A percentile compares a stretch with the other conserved stretches of the same genome.
Conservation (phyloP, 1,140 invertebrate species). For the Bemisia tabaci region DNA sequence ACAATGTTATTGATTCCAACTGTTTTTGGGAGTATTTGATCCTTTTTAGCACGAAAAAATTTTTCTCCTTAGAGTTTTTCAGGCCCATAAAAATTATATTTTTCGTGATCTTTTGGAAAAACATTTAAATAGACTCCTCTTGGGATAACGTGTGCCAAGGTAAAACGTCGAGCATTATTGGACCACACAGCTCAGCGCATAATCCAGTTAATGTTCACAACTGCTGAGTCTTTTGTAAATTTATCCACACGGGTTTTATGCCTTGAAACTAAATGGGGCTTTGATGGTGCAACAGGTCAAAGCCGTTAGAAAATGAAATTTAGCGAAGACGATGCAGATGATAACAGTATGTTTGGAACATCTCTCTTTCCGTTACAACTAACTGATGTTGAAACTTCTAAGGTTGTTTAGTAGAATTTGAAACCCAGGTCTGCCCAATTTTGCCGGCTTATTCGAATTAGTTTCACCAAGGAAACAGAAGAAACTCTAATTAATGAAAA, state of each 20-base stretch:
- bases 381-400: slow-evolving; percentile 2
- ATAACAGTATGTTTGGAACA: slow-evolving; percentile 11
- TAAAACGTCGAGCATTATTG: background rate
- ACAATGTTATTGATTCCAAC: too few species aligned
- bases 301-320: slow-evolving; percentile 14
- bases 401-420: slow-evolving; percentile 12
- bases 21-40: too few species aligned
- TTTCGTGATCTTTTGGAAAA: too few species aligned
- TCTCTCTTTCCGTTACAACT: slow-evolving; percentile 11
- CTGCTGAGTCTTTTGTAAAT: background rate
- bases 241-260: background rate
- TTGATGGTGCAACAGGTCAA: slow-evolving; percentile 10
- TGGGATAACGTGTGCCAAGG: background rate
- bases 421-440: slow-evolving; percentile 9
- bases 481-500: background rate
- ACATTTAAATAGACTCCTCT: too few species aligned
- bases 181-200: background rate
- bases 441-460: slow-evolving; percentile 9
- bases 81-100: too few species aligned
- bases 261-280: slow-evolving; percentile 4
- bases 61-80: too few species aligned
- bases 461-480: slow-evolving; percentile 3
- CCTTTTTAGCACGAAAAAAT: too few species aligned
- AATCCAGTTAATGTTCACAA: background rate
- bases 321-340: slow-evolving; percentile 1